These are phyloP conservation scores for Leptonema lineaticorne DNA, from an alignment of 1,140 invertebrate genomes.

Conservation along the genomic window DNA sequence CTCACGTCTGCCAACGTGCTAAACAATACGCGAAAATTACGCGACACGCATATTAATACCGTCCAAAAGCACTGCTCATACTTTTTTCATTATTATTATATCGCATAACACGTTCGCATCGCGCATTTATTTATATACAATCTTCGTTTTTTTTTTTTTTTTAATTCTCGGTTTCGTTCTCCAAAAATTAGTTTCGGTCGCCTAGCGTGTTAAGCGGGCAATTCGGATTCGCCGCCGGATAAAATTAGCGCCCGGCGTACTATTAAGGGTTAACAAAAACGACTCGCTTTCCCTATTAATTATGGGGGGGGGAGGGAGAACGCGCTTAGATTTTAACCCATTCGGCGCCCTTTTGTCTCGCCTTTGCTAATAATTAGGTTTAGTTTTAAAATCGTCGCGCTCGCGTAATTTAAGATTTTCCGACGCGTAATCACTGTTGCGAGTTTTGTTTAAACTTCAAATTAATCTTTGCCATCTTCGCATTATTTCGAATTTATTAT, in stretches of 20 bases:
- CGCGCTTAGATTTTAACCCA: neutral
- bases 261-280: neutral
- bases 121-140: neutral
- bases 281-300: constrained; percentile 7
- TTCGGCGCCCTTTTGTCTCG: neutral
- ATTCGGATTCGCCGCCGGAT: neutral
- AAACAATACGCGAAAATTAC: constrained; percentile 13
- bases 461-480: no score
- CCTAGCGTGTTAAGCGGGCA: neutral
- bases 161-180: neutral
- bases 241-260: neutral
- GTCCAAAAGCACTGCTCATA: no score
- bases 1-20: neutral
- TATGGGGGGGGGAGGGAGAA: neutral
- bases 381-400: no score
- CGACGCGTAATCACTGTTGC: no score
- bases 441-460: no score
- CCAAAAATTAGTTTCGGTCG: neutral
- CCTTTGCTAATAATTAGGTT: no score
- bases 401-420: no score
- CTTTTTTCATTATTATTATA: no score
- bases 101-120: no score
- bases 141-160: neutral
- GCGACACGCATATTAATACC: no score
- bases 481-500: no score